Evolutionary conservation across 1,140 invertebrate species (phyloP).

Genomic region (Rhynchophorus ferrugineus): DNA sequence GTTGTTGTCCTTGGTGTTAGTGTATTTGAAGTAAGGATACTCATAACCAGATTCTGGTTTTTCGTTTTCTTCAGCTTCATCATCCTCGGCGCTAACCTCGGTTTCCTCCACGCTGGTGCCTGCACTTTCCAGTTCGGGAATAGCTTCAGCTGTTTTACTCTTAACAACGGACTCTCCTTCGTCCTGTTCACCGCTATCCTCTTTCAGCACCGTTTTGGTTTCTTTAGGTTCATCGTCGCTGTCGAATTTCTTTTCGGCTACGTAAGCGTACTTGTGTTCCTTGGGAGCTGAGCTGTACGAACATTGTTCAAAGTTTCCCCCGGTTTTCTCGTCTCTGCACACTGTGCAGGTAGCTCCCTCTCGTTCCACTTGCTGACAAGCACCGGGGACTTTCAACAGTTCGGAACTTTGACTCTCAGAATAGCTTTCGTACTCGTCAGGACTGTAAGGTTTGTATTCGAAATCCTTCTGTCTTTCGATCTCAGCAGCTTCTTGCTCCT

Average conservation of each 20-base stretch:
- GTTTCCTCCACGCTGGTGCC: constrained; percentile 14
- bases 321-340: constrained; percentile 59
- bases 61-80: constrained; percentile 11
- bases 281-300: constrained; percentile 59
- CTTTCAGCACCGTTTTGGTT: constrained; percentile 17
- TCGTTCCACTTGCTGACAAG: constrained; percentile 53
- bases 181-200: background rate
- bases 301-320: constrained; percentile 63
- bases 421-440: constrained; percentile 33
- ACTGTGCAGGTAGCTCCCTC: constrained; percentile 57
- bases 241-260: constrained; percentile 51
- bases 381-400: constrained; percentile 50
- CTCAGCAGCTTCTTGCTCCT: constrained; percentile 28
- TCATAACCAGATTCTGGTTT: constrained; percentile 3
- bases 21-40: constrained; percentile 2
- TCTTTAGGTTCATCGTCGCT: constrained; percentile 45
- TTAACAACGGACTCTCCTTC: constrained; percentile 13
- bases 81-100: constrained; percentile 16
- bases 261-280: constrained; percentile 62
- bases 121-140: constrained; percentile 14
- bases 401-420: constrained; percentile 48
- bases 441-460: constrained; percentile 20
- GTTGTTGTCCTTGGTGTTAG: constrained; percentile 5
- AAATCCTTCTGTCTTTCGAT: constrained; percentile 31
- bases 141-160: constrained; percentile 16